Evolutionary conservation across 2,113 vertebrate species (phyloP).

Genomic region (Galeopterus variegatus): DNA sequence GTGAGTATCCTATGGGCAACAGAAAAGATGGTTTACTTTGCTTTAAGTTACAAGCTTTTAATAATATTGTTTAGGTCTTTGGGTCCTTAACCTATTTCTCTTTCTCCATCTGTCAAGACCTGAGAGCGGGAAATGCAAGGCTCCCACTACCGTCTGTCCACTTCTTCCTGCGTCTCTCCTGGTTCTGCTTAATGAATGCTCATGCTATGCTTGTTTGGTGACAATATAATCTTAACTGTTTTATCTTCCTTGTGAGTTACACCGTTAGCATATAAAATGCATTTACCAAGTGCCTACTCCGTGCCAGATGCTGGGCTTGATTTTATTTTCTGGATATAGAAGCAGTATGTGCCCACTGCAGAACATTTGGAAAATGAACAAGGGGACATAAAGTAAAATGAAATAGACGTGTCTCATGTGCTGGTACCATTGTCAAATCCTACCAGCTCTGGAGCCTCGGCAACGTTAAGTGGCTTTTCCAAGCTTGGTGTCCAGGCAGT

Average conservation of each 20-base stretch:
- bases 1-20: accelerated
- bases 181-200: accelerated
- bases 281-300: accelerated
- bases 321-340: background rate
- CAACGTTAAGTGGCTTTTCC: background rate
- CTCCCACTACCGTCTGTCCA: accelerated
- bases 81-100: background rate
- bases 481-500: background rate
- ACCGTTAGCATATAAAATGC: accelerated
- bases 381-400: accelerated
- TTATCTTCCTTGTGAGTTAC: accelerated
- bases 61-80: background rate
- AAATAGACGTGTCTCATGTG: accelerated
- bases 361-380: background rate
- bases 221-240: accelerated
- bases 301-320: accelerated
- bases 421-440: accelerated
- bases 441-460: background rate
- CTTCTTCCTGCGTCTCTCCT: accelerated
- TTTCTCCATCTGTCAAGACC: too few relatives aligned
- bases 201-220: accelerated
- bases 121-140: background rate
- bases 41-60: background rate
- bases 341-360: too few relatives aligned
- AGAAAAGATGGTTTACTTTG: background rate